Evolutionary conservation across 2,797 vertebrate genomes (phyloP), one percentile per base, ranked within the genome.

Genomic region (Psittacula derbiana): DNA sequence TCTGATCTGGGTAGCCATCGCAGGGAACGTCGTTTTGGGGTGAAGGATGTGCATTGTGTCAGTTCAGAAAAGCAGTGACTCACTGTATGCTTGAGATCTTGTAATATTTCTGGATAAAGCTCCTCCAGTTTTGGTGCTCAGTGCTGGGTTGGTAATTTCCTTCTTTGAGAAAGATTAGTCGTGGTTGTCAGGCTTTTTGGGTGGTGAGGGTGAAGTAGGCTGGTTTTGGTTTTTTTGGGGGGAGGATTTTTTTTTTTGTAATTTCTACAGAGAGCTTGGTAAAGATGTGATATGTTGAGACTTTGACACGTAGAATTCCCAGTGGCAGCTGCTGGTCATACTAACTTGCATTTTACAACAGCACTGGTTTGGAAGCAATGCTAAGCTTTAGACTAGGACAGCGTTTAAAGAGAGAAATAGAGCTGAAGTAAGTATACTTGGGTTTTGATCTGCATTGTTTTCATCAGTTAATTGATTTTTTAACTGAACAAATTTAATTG

Each of bases 1-100:
- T 14, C 46, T 13, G 31, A 1, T 4, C 28, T 28, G 7, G 2
- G 13, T 20, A 11, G 40, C 36, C 25, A 2, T 9, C 8, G 0
- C 23, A 2, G 31, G 40, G n/a, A 36, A 33, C 25, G 47, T 25
- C 10, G 31, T 3, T 50, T n/a, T 1, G 47, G 18, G 18, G 1
- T 30, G 28, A 19, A 40, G 43, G 61, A 3, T 23, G 2, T 1
- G 33, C 2, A 0, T 25, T 8, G 43, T 0, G 0, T 7, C 2
- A 0, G 4, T 27, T 57, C 57, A 6, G 65, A 2, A 2, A 17
- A 43, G 15, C 27, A 2, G 15, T 18, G 24, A 8, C 38, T 18
- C 0, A 0, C 49, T 52, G 0, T 12, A 0, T 28, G 19, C 24
- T 30, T 28, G 33, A 10, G 13, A 12, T 52, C 36, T 11, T 41